Base-by-base conservation (phyloP, 2,797 vertebrate genomes). In the Urocyon cinereoargenteus region DNA sequence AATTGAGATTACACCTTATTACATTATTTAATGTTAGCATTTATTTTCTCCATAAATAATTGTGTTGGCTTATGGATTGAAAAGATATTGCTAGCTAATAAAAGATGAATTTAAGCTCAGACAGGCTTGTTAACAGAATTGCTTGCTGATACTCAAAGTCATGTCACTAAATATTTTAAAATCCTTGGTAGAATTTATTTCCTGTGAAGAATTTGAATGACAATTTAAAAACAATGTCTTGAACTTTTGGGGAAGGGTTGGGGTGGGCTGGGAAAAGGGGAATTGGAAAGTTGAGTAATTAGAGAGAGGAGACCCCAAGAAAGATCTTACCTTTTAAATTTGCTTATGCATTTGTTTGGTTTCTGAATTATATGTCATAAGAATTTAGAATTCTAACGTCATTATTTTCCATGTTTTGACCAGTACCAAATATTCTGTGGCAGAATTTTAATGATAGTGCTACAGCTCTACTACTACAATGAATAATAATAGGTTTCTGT, bases 391-490 rank as follows among this genome's bases (percentile, higher is more conserved):
- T 78, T 93, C 94, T 94, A 93, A 82, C 24, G 3, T 86, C 36
- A 82, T 91, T 93, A 62, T 97, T 97, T 97, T 96, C 90, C 78
- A 59, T 96, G 70, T 96, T 97, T 95, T 98, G 90, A 90, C 86
- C 66, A 96, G 94, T 96, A 79, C 55, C 87, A 95, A 55, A 55
- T 95, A 78, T 86, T 96, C 94, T 95, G 77, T 98, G 93, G 64
- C 79, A 96, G 91, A 81, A 82, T 85, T 90, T 87, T 96, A 96
- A 97, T 87, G 62, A 86, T 94, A 98, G 78, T 88, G 51, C 92
- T 88, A 49, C 62, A 62, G 18, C 45, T 90, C 72, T 96, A 19
- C 72, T 64, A 15, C 72, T 70, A 13, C 73, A 88, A 18, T 90
- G 78, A 97, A 53, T 97, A 87, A 94, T 55, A 62, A 49, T 90